phyloP scores from a whole-genome alignment of 2,888 invertebrate species.

The Muscina levida region DNA sequence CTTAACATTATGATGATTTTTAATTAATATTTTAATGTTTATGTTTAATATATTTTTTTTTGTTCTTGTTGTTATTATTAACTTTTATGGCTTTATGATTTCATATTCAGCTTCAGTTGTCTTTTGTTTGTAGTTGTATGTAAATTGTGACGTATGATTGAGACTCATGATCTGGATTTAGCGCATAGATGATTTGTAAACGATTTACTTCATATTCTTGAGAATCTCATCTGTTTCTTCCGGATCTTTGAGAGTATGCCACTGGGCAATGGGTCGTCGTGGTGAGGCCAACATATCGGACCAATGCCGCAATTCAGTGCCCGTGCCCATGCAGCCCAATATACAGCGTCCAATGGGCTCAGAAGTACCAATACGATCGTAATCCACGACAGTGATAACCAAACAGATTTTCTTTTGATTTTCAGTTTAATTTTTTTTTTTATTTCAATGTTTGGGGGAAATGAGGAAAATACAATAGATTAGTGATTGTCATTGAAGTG shows the following conservation, averaged over 20 bases:
- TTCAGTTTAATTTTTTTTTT: conserved; percentile 1
- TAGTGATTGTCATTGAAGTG: too few relatives aligned
- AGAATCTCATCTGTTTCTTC: conserved; percentile 85
- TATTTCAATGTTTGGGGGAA: not conserved
- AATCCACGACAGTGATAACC: conserved; percentile 99
- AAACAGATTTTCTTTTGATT: conserved; percentile 95
- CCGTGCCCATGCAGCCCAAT: conserved; percentile 97
- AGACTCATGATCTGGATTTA: too few relatives aligned
- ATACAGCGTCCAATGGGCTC: conserved; percentile 99
- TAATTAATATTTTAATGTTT: not conserved
- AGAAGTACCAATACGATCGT: conserved; percentile 99
- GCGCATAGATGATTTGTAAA: too few relatives aligned
- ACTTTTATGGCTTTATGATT: too few relatives aligned
- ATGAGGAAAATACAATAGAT: too few relatives aligned
- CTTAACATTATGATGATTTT: not conserved
- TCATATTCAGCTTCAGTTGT: not conserved
- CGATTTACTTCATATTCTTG: conserved; percentile 78
- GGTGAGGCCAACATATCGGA: conserved; percentile 99
- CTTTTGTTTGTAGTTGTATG: too few relatives aligned
- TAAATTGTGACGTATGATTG: too few relatives aligned
- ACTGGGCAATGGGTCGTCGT: conserved; percentile 99
- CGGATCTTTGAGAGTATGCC: conserved; percentile 99
- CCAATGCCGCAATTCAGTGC: conserved; percentile 99
- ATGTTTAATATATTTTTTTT: too few relatives aligned
- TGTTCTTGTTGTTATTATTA: too few relatives aligned